A percentile compares a stretch with the other conserved stretches of the same genome.
Conservation (phyloP, 2,113 vertebrate genomes). For the Corynorhinus townsendii region DNA sequence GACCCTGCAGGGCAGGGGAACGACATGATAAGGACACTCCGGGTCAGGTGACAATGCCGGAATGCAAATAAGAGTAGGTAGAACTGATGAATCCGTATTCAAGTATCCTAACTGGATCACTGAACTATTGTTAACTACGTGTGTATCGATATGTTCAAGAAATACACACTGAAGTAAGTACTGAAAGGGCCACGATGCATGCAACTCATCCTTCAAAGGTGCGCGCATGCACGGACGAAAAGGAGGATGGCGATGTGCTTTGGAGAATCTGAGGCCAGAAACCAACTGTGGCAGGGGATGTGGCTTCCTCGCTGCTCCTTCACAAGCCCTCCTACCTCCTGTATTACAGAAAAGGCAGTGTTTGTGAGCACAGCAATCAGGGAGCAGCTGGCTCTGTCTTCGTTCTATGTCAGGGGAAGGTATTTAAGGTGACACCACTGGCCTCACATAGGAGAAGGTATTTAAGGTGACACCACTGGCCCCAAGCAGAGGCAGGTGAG, state of each 20-base stretch:
- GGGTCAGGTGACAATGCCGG: not conserved
- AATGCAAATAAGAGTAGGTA: not conserved
- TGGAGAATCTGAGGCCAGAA: not conserved
- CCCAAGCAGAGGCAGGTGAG: too few species aligned
- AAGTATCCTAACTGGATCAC: not conserved
- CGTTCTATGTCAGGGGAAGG: too few species aligned
- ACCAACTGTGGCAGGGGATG: not conserved
- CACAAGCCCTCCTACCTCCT: not conserved
- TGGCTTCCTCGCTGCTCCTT: not conserved
- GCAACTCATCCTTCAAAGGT: not conserved
- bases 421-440: accelerated
- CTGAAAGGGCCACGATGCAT: not conserved
- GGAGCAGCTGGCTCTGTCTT: too few species aligned
- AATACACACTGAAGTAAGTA: not conserved
- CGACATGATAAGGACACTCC: not conserved
- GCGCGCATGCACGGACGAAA: not conserved
- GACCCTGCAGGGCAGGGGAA: not conserved
- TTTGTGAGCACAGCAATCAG: not conserved
- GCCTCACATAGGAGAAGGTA: too few species aligned
- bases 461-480: accelerated
- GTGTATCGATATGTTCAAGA: not conserved
- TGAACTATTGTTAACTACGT: not conserved
- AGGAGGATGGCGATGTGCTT: not conserved
- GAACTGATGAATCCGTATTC: too few species aligned
- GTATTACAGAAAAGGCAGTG: not conserved